These are phyloP conservation scores for Bettongia penicillata DNA, from an alignment of 2,113 vertebrate genomes.

Conservation along the genomic window DNA sequence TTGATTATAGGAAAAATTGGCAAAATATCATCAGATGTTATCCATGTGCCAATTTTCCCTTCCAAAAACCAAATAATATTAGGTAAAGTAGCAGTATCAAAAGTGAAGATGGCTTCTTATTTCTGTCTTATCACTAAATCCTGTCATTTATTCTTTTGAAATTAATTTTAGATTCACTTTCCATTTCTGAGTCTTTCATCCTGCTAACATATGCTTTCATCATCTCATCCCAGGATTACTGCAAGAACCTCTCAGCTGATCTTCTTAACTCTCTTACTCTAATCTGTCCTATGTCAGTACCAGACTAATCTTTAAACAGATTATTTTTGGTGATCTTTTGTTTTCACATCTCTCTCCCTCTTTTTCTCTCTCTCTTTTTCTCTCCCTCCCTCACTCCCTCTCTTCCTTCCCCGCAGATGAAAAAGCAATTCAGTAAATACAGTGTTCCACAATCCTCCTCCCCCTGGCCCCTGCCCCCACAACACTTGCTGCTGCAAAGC, in stretches of 20 bases:
- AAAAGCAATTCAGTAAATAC: too few species aligned
- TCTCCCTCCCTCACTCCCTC: not conserved
- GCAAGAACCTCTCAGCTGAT: not conserved
- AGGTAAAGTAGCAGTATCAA: not conserved
- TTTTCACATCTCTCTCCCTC: not conserved
- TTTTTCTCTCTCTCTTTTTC: not conserved
- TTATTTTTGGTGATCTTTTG: too few species aligned
- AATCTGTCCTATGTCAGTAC: not conserved
- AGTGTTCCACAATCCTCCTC: too few species aligned
- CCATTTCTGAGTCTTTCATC: not conserved
- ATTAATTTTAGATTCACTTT: not conserved
- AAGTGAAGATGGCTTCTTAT: not conserved
- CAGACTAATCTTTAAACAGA: not conserved
- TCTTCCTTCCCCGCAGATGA: too few species aligned
- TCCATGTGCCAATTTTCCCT: conserved; percentile 25
- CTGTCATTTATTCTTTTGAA: conserved; percentile 34
- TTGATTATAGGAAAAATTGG: conserved; percentile 73
- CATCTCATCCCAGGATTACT: not conserved
- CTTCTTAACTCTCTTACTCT: not conserved
- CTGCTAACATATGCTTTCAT: not conserved
- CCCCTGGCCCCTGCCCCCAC: too few species aligned
- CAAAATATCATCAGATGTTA: conserved; percentile 58
- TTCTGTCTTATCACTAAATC: too few species aligned
- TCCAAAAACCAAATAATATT: conserved; percentile 32
- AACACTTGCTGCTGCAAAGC: not conserved